Conservation (phyloP, 2,797 vertebrate species). For the Pipistrellus nathusii region DNA sequence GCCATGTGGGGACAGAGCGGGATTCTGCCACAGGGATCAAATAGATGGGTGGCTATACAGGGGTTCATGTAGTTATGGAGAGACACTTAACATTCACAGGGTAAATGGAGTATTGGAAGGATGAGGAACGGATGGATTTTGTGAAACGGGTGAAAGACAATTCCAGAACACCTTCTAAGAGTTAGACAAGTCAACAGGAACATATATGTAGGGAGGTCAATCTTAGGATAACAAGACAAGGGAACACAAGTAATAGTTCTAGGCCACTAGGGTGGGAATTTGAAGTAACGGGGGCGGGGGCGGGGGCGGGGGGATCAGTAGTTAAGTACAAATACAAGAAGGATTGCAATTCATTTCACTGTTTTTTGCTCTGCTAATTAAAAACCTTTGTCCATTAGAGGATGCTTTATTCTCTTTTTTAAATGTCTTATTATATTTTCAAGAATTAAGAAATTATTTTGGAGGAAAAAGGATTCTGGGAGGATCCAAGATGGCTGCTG, state of each 20-base stretch:
- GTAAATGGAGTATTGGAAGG: not conserved
- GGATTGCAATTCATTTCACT: not conserved
- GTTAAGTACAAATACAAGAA: not conserved
- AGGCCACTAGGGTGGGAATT: not conserved
- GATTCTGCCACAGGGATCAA: not conserved
- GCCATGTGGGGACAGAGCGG: not conserved
- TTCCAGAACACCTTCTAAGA: not conserved
- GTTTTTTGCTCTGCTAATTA: not conserved
- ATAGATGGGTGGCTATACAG: not conserved
- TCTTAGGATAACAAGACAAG: slow-evolving; percentile 21
- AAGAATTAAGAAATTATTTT: slow-evolving; percentile 18
- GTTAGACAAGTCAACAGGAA: not conserved
- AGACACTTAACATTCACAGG: not conserved
- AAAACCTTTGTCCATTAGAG: not conserved
- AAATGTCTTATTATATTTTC: not conserved
- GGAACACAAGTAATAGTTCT: not conserved
- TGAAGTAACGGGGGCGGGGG: not conserved
- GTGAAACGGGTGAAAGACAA: not conserved
- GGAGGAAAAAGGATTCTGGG: no score
- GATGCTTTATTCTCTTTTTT: not conserved
- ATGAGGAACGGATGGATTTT: not conserved
- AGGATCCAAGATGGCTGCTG: no score
- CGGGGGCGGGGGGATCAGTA: not conserved
- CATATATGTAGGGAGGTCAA: not conserved
- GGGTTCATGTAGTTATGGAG: not conserved